A percentile compares a stretch with the other conserved stretches of the same genome.
Conservation (phyloP, 2,797 vertebrate genomes). For the Tangara arthus region DNA sequence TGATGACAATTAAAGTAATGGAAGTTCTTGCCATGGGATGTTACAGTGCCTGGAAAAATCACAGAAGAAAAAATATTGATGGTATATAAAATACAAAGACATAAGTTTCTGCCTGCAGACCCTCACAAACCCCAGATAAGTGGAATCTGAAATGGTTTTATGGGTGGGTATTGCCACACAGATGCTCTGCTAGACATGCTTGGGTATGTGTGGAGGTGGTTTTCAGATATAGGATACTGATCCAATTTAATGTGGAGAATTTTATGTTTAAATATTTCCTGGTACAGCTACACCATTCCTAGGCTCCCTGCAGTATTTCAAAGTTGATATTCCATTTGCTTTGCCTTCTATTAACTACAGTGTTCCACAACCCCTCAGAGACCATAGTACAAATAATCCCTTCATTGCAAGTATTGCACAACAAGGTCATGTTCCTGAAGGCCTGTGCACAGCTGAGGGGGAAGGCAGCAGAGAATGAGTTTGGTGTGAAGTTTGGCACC, state of each 20-base stretch:
- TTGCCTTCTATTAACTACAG: background rate
- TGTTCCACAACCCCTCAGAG: background rate
- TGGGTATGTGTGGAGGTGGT: background rate
- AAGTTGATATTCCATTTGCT: background rate
- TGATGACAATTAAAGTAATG: background rate
- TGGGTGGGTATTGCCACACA: background rate
- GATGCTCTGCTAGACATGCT: background rate
- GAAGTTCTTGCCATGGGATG: background rate
- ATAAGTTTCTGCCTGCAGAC: background rate
- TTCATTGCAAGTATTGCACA: background rate
- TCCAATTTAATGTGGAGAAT: background rate
- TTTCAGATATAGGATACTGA: background rate
- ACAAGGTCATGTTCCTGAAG: background rate
- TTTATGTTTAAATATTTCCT: background rate
- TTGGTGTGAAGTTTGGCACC: background rate
- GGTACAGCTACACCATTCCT: background rate
- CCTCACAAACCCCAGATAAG: background rate
- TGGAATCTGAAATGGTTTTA: background rate
- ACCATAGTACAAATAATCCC: fast-evolving
- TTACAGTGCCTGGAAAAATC: background rate
- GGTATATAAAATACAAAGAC: background rate
- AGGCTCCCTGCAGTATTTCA: background rate
- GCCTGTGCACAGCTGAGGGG: background rate
- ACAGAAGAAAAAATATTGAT: background rate
- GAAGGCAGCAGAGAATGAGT: background rate